A percentile compares a stretch with the other conserved stretches of the same genome.
phyloP scores from a whole-genome alignment of 1,140 invertebrate genomes.

The Aphidius ervi region DNA sequence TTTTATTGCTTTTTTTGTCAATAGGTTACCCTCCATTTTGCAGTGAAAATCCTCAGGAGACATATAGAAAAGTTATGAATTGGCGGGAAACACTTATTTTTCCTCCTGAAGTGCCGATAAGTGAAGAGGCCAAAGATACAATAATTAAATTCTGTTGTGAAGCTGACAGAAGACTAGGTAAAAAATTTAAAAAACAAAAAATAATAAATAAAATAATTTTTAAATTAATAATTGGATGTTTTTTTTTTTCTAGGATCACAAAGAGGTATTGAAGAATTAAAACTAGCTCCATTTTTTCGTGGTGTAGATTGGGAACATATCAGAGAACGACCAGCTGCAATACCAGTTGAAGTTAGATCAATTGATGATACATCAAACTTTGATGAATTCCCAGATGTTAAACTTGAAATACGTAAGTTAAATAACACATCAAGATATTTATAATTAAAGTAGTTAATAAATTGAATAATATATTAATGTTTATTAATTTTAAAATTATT shows the following conservation, averaged over 20 bases:
- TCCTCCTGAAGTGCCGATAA: constrained; percentile 98
- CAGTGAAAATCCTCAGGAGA: constrained; percentile 98
- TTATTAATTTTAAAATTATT: neutral
- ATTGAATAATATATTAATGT: no score
- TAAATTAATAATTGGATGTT: neutral
- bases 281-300: constrained; percentile 81
- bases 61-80: constrained; percentile 99
- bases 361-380: constrained; percentile 99
- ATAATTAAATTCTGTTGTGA: constrained; percentile 93
- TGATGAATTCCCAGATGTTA: constrained; percentile 99
- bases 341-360: constrained; percentile 88
- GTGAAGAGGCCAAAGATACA: constrained; percentile 84
- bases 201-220: neutral
- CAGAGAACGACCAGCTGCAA: constrained; percentile 94
- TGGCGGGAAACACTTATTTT: constrained; percentile 98
- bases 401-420: constrained; percentile 94
- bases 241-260: constrained; percentile 64
- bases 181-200: constrained; percentile 7
- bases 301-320: constrained; percentile 96
- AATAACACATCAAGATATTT: neutral
- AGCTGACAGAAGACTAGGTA: constrained; percentile 71
- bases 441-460: neutral
- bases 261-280: constrained; percentile 84
- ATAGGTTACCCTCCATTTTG: constrained; percentile 97
- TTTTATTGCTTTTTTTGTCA: constrained; percentile 20